Conservation (phyloP, 2,113 vertebrate genomes). For the Melanocharis versteri region DNA sequence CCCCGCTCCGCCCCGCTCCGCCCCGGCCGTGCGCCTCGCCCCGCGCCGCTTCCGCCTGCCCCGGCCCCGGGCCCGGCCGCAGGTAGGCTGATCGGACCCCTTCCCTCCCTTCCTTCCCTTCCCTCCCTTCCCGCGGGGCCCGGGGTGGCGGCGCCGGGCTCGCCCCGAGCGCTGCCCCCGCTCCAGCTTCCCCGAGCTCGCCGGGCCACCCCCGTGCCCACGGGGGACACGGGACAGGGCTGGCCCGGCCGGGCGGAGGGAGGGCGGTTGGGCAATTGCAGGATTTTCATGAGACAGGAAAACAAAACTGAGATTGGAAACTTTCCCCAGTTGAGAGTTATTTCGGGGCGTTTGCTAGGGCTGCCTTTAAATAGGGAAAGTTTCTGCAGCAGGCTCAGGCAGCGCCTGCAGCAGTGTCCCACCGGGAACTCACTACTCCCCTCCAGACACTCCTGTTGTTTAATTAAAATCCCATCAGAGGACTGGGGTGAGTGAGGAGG, state of each 20-base stretch:
- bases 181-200: not conserved
- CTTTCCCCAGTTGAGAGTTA: not conserved
- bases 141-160: not conserved
- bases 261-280: not conserved
- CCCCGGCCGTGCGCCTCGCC: not conserved
- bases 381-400: not conserved
- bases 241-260: not conserved
- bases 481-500: not conserved
- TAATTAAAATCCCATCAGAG: not conserved
- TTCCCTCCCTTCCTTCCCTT: no score
- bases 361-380: not conserved
- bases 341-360: not conserved
- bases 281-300: not conserved
- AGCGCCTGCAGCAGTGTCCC: rapidly evolving
- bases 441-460: not conserved
- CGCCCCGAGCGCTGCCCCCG: not conserved
- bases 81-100: not conserved
- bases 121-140: not conserved
- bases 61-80: not conserved
- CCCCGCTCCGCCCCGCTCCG: not conserved
- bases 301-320: not conserved
- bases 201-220: not conserved
- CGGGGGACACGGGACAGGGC: not conserved
- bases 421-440: rapidly evolving
- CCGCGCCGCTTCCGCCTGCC: not conserved